These are phyloP conservation scores for Acomys russatus DNA, from an alignment of 2,797 vertebrate genomes.

Conservation along the genomic window DNA sequence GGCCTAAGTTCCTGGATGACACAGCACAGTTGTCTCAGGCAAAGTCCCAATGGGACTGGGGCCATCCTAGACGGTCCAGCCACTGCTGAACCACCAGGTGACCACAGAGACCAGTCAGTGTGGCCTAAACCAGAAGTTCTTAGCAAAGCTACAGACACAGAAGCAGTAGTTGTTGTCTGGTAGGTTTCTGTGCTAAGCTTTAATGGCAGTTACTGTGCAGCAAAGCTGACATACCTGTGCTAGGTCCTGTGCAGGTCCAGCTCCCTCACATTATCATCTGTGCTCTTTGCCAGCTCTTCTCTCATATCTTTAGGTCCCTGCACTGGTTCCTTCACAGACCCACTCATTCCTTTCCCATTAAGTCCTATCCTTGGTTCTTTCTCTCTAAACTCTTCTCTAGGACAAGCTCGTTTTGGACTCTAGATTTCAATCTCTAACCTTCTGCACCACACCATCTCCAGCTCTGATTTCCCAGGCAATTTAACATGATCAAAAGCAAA, in stretches of 20 bases:
- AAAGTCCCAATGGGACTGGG: not conserved
- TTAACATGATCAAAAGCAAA: slow-evolving; percentile 40
- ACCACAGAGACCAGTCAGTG: not conserved
- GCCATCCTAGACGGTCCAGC: not conserved
- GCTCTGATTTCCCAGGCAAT: not conserved
- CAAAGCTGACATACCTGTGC: slow-evolving; percentile 20
- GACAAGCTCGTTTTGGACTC: slow-evolving; percentile 21
- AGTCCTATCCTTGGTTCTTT: not conserved
- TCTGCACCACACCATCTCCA: slow-evolving; percentile 34
- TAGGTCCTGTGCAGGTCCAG: not conserved
- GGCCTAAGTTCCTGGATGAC: not conserved
- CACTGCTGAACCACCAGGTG: not conserved
- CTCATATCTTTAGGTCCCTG: not conserved
- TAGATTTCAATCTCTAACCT: not conserved
- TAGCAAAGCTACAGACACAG: not conserved
- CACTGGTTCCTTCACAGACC: not conserved
- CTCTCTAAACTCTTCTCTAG: slow-evolving; percentile 18
- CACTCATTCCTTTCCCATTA: not conserved
- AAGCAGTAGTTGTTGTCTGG: not conserved
- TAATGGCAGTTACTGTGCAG: not conserved
- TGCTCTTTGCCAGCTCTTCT: not conserved
- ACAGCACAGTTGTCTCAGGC: not conserved
- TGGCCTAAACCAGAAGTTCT: not conserved
- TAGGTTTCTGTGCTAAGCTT: not conserved
- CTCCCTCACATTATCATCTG: not conserved